These are phyloP conservation scores for Silurus meridionalis DNA, from an alignment of 2,113 vertebrate genomes.

Conservation along the genomic window DNA sequence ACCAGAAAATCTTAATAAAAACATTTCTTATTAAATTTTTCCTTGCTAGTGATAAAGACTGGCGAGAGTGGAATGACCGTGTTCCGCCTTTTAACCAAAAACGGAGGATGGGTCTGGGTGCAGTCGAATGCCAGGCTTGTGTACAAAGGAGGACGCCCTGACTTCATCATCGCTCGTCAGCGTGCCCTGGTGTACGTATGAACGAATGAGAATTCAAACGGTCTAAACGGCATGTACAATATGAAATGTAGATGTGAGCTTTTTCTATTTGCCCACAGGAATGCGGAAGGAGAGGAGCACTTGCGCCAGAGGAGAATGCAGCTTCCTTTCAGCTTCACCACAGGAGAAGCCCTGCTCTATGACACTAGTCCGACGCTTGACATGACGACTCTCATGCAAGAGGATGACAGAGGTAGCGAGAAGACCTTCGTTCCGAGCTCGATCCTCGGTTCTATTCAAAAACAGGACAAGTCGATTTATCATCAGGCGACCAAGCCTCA, in stretches of 20 bases:
- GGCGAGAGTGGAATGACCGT: conserved; percentile 76
- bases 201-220: neutral
- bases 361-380: conserved; percentile 62
- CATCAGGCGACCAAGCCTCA: conserved; percentile 4
- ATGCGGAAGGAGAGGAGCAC: conserved; percentile 80
- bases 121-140: conserved; percentile 78
- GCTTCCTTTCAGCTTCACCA: conserved; percentile 76
- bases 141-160: conserved; percentile 74
- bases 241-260: neutral
- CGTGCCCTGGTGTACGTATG: conserved; percentile 72
- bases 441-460: conserved; percentile 72
- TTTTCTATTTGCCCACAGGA: conserved; percentile 59
- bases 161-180: conserved; percentile 78
- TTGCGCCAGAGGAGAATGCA: conserved; percentile 70
- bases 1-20: neutral
- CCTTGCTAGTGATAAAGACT: conserved; percentile 76
- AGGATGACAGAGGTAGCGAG: neutral
- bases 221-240: neutral
- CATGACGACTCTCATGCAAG: conserved; percentile 21
- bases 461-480: conserved; percentile 69
- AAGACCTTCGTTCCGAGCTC: conserved; percentile 61
- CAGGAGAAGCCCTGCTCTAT: conserved; percentile 77
- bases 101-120: conserved; percentile 77
- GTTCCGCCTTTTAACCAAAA: conserved; percentile 80
- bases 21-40: neutral